Conservation (phyloP, 2,888 invertebrate genomes). For the Oscheius sp. region DNA sequence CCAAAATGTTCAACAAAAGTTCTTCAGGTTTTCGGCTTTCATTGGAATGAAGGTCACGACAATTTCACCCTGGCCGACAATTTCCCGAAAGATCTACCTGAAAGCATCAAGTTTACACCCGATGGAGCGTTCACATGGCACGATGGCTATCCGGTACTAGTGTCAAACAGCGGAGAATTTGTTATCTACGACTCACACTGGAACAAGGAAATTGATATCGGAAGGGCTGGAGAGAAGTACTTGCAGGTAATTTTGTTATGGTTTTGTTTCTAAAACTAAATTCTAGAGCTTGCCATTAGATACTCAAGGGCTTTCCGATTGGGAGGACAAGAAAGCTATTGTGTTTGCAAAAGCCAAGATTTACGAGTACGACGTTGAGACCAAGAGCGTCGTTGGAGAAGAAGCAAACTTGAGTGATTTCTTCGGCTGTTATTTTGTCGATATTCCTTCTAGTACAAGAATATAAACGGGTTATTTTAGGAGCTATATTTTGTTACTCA, state of each 20-base stretch:
- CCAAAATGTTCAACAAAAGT: background rate
- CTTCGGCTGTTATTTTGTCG: no score
- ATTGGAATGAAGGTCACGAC: slow-evolving; percentile 11
- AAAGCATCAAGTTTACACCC: slow-evolving; percentile 2
- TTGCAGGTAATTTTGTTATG: background rate
- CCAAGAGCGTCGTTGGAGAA: no score
- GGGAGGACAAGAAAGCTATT: no score
- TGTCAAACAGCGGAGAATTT: background rate
- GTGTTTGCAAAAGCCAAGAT: no score
- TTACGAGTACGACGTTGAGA: no score
- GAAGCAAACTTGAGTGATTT: no score
- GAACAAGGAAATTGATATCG: slow-evolving; percentile 9
- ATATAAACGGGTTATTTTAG: no score
- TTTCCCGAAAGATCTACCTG: slow-evolving; percentile 6
- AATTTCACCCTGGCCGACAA: background rate
- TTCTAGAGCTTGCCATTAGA: no score
- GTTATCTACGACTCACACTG: slow-evolving; percentile 6
- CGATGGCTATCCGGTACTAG: slow-evolving; percentile 13
- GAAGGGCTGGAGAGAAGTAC: background rate
- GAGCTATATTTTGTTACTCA: no score
- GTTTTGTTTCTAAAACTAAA: background rate
- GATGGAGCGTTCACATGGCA: slow-evolving; percentile 1
- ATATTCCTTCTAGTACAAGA: no score
- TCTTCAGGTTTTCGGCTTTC: slow-evolving; percentile 17
- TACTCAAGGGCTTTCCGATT: no score